Evolutionary conservation across 2,888 invertebrate species (phyloP), one percentile per base, ranked within the genome.

Genomic region (Myopa testacea): DNA sequence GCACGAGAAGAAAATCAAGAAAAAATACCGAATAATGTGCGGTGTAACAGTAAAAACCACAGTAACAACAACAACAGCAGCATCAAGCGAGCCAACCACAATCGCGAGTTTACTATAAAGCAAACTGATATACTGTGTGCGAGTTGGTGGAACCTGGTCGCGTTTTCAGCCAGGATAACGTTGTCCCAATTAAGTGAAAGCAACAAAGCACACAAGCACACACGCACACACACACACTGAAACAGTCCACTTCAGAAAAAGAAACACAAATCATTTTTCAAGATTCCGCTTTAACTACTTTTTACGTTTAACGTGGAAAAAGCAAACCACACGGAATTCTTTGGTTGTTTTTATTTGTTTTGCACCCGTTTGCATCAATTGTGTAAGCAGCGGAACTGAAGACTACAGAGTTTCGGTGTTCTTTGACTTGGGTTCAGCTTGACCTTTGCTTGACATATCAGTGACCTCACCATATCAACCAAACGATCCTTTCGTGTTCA

Each of bases 1-100:
- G 34, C 50, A 65, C 16, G 34, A 50, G 62, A 16, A 34, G 10
- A 84, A 85, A 85, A 0, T 34, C 69, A 78, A 79, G 67, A 78
- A 40, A 62, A 70, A 70, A 58, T 14, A 10, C 7, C 45, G 7
- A 45, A 45, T 45, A 45, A 45, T 37, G 58, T 68, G 78, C 71
- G 70, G 82, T 81, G 80, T 76, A 34, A 37, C 34, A 65, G 12
- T 71, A 78, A 78, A 75, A 80, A 79, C 78, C 79, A 77, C 67
- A 68, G 12, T 52, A 58, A 16, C 75, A 16, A 67, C 37, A 55
- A 38, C 38, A 26, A 65, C 26, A 74, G 14, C 26, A 34, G 37
- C 65, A 65, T 58, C 52, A 73, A 50, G n/a, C 34, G 62, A 52
- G 40, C 38, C 8, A 10, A 45, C 34, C n/a, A 52, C 16, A 74